Percentiles rank a stretch among this genome's conserved stretches.
phyloP scores from a whole-genome alignment of 2,888 invertebrate genomes.

The Sesia apiformis region DNA sequence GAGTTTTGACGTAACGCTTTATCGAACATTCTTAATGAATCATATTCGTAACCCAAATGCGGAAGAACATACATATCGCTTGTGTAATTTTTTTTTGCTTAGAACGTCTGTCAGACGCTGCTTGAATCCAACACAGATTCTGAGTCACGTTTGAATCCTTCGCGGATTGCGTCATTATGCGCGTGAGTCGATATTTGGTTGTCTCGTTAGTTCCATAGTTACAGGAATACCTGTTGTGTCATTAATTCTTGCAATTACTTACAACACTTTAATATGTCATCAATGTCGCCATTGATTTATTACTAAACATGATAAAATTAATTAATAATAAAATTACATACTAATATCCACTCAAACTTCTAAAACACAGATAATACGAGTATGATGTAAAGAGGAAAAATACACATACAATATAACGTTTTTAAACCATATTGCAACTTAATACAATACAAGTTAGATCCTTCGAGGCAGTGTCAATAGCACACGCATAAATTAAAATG shows the following conservation, averaged over 20 bases:
- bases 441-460: no score
- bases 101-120: constrained; percentile 18
- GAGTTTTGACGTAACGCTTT: no score
- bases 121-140: constrained; percentile 15
- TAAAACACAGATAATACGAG: no score
- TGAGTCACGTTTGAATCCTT: constrained; percentile 57
- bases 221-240: not conserved
- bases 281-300: no score
- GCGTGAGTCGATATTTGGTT: constrained; percentile 24
- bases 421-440: no score
- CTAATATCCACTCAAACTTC: no score
- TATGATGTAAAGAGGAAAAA: no score
- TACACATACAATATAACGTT: no score
- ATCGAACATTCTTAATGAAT: not conserved
- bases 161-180: constrained; percentile 44
- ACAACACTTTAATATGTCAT: no score
- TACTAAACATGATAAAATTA: no score
- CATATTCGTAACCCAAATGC: not conserved
- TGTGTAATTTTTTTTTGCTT: not conserved
- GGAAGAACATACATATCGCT: not conserved
- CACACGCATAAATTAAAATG: constrained; percentile 3
- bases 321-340: no score
- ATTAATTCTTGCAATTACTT: constrained; percentile 3
- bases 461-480: no score
- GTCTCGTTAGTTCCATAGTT: constrained; percentile 4